Percentiles rank a stretch among this genome's conserved stretches.
Conservation (phyloP, 2,113 vertebrate species). For the Neopipo cinnamomea region DNA sequence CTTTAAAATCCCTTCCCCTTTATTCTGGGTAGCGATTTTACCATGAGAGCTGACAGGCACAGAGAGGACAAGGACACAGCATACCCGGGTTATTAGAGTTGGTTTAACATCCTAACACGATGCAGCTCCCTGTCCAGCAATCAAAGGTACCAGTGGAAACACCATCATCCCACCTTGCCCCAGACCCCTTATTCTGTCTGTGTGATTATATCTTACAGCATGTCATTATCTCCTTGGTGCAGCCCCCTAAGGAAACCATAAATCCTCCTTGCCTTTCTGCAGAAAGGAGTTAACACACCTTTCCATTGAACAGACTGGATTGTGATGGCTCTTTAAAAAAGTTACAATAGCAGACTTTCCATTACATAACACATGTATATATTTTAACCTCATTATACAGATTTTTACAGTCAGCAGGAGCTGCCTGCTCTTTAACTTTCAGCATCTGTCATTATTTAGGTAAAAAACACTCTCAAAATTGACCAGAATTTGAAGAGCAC, state of each 20-base stretch:
- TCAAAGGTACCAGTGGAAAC: neutral
- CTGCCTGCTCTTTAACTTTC: neutral
- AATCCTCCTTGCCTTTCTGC: neutral
- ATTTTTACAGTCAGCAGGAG: neutral
- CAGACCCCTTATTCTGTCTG: neutral
- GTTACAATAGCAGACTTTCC: neutral
- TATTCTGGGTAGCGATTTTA: neutral
- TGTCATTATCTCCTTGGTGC: slow-evolving; percentile 19
- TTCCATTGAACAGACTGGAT: neutral
- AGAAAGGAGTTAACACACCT: neutral
- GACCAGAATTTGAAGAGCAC: neutral
- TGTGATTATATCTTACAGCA: neutral
- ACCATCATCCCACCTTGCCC: neutral
- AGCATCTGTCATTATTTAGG: neutral
- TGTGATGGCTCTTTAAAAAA: neutral
- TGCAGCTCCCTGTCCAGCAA: neutral
- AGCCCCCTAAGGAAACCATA: neutral
- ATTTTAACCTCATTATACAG: neutral
- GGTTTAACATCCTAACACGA: neutral
- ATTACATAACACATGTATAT: neutral
- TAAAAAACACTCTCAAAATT: neutral
- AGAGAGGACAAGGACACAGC: neutral
- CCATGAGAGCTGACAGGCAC: neutral
- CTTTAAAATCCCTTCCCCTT: neutral
- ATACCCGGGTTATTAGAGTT: neutral